Conservation (phyloP, 2,888 invertebrate species). For the Lithodes maja region DNA sequence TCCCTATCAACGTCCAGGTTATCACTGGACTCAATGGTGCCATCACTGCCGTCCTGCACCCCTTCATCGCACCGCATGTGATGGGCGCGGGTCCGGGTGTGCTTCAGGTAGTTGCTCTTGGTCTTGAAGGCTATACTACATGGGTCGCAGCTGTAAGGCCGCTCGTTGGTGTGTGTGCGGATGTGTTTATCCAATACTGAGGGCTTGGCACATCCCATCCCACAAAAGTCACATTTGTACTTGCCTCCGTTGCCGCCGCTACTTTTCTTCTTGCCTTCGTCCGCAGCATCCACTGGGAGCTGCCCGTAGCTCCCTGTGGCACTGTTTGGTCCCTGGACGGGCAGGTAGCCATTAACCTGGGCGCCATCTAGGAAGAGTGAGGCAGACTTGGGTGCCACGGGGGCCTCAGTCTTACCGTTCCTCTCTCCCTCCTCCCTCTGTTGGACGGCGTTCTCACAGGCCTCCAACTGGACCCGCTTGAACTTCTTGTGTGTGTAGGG, state of each 20-base stretch:
- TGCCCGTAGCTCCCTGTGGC: constrained; percentile 9
- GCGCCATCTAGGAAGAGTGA: neutral
- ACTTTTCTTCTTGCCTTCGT: constrained; percentile 46
- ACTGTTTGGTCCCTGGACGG: constrained; percentile 9
- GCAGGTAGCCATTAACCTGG: constrained; percentile 48
- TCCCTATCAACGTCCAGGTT: constrained; percentile 36
- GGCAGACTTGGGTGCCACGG: constrained; percentile 16
- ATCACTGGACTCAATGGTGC: constrained; percentile 46
- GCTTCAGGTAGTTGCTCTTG: constrained; percentile 65
- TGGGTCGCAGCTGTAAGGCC: constrained; percentile 63
- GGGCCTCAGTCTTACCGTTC: constrained; percentile 28
- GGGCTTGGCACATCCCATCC: constrained; percentile 64
- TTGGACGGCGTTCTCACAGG: constrained; percentile 45
- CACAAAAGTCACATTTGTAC: constrained; percentile 62
- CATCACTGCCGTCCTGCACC: constrained; percentile 40
- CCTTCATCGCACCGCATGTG: constrained; percentile 47
- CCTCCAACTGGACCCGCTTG: constrained; percentile 67
- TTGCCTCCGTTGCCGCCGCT: constrained; percentile 49
- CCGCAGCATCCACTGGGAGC: neutral
- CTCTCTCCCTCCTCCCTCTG: constrained; percentile 16
- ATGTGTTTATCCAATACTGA: constrained; percentile 67
- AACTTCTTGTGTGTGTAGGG: constrained; percentile 71
- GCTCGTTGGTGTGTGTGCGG: constrained; percentile 68
- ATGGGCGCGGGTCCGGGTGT: constrained; percentile 63
- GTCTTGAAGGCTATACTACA: constrained; percentile 67